A percentile compares a stretch with the other conserved stretches of the same genome.
Evolutionary conservation across 2,113 vertebrate genomes (phyloP).

Genomic region (Struthidea cinerea): DNA sequence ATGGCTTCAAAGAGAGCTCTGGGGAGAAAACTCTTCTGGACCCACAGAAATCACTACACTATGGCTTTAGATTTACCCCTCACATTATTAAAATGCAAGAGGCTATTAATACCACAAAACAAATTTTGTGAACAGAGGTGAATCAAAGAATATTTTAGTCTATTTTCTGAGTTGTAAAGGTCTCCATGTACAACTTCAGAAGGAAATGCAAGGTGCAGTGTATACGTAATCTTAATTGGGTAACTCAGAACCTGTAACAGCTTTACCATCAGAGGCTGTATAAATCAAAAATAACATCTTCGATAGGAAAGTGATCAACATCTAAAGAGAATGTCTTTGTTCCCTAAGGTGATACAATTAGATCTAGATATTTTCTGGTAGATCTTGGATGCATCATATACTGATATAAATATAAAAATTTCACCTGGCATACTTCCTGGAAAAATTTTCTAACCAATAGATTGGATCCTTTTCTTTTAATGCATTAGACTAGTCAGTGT

Average conservation of each 20-base stretch:
- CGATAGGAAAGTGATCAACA: constrained; percentile 32
- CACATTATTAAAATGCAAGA: constrained; percentile 59
- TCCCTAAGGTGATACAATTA: background rate
- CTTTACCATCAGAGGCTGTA: constrained; percentile 38
- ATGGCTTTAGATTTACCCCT: constrained; percentile 47
- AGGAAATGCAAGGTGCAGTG: constrained; percentile 30
- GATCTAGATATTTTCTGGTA: constrained; percentile 46
- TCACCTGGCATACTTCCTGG: background rate
- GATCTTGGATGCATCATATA: background rate
- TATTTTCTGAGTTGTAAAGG: constrained; percentile 61
- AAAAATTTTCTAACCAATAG: background rate
- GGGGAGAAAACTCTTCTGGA: background rate
- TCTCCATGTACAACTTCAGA: constrained; percentile 13
- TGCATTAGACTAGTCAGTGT: background rate
- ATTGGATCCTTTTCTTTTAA: background rate
- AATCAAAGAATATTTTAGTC: constrained; percentile 59
- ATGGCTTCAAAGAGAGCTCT: background rate
- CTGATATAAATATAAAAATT: constrained; percentile 35
- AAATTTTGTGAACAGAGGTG: constrained; percentile 48
- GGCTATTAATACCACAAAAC: constrained; percentile 32
- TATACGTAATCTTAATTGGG: constrained; percentile 47
- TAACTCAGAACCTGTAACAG: constrained; percentile 45
- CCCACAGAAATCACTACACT: background rate
- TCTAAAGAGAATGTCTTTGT: constrained; percentile 40
- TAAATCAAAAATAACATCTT: constrained; percentile 64